Evolutionary conservation across 1,140 invertebrate genomes (phyloP).

Genomic region (Caenorhabditis latens): DNA sequence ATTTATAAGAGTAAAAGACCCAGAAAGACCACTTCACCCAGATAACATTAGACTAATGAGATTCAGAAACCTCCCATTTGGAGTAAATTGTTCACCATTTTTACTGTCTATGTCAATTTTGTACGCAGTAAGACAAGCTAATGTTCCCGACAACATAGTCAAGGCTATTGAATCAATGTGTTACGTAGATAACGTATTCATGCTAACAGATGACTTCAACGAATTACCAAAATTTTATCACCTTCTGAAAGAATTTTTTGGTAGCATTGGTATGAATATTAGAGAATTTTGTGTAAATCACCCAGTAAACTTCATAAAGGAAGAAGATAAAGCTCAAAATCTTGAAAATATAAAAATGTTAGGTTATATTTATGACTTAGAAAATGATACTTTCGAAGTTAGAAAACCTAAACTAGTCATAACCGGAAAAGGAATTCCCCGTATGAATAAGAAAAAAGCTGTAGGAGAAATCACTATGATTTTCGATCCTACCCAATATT

Average conservation of each 20-base stretch:
- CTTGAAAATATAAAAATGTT: not conserved
- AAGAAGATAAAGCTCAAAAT: not conserved
- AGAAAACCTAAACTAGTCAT: not conserved
- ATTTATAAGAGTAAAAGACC: not conserved
- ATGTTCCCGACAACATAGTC: not conserved
- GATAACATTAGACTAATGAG: not conserved
- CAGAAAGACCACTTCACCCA: not conserved
- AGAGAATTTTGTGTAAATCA: not conserved
- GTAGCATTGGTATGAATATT: not conserved
- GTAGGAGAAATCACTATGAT: not conserved
- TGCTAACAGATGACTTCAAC: not conserved
- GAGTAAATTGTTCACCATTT: slow-evolving; percentile 1
- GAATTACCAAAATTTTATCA: not conserved
- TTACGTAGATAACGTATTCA: not conserved
- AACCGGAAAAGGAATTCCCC: not conserved
- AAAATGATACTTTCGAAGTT: not conserved
- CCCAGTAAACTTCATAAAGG: not conserved
- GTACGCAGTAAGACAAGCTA: not conserved
- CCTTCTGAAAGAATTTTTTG: not conserved
- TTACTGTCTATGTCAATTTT: slow-evolving; percentile 3
- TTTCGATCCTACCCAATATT: not conserved
- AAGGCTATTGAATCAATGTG: not conserved
- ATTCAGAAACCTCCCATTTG: not conserved
- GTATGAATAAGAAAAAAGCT: not conserved
- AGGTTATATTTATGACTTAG: not conserved